phyloP scores from a whole-genome alignment of 2,888 invertebrate species.

The Mellilla xanthometata region DNA sequence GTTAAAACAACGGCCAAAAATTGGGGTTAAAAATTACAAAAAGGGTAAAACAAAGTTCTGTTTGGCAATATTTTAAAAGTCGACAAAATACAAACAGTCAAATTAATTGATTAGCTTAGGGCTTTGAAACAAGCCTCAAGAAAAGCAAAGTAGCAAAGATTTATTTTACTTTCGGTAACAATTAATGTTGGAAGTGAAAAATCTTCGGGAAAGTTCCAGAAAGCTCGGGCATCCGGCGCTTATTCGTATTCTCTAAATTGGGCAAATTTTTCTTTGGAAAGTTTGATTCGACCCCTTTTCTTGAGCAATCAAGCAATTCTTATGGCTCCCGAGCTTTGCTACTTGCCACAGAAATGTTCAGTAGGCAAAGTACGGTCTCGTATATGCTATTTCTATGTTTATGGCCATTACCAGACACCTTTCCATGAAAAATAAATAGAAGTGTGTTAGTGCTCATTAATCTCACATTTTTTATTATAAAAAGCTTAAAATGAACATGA shows the following conservation, averaged over 20 bases:
- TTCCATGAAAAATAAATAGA: too few relatives aligned
- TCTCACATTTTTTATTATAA: too few relatives aligned
- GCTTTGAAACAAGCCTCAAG: conserved; percentile 64
- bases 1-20: too few relatives aligned
- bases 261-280: conserved; percentile 76
- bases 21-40: conserved; percentile 8
- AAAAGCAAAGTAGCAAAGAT: conserved; percentile 69
- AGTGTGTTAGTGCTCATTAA: too few relatives aligned
- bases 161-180: conserved; percentile 77
- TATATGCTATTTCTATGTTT: too few relatives aligned
- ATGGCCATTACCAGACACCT: too few relatives aligned
- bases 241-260: conserved; percentile 73
- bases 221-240: conserved; percentile 53
- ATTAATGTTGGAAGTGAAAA: conserved; percentile 81
- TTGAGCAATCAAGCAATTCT: conserved; percentile 69
- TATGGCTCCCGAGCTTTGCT: conserved; percentile 48
- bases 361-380: conserved; percentile 4
- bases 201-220: conserved; percentile 67
- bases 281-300: conserved; percentile 76
- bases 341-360: conserved; percentile 29
- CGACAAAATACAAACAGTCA: conserved; percentile 57
- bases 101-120: conserved; percentile 75
- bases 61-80: conserved; percentile 31
- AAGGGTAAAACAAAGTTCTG: conserved; percentile 24
- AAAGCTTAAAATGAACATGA: too few relatives aligned